Evolutionary conservation across 92 coral and sea anemone genomes (phyloP).

Genomic region (Isaurus tuberculatus): DNA sequence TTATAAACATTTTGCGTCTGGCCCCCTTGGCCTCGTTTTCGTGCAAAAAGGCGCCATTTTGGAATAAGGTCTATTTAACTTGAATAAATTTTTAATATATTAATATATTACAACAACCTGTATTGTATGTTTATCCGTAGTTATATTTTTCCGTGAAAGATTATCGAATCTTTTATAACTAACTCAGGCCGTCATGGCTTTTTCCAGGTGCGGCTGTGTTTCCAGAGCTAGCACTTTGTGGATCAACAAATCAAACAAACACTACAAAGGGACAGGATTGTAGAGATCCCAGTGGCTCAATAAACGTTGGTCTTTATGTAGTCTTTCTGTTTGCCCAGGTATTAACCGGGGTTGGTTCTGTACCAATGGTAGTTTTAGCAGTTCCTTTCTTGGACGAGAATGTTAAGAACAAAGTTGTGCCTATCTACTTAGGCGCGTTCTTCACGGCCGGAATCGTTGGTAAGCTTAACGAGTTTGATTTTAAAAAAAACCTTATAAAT

Average conservation of each 20-base stretch:
- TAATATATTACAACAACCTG: too few relatives aligned
- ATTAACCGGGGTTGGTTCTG: constrained; percentile 60
- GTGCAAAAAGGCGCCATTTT: too few relatives aligned
- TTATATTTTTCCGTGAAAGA: neutral
- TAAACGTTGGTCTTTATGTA: constrained; percentile 52
- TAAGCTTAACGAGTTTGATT: constrained; percentile 25
- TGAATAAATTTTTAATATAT: too few relatives aligned
- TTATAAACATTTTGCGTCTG: too few relatives aligned
- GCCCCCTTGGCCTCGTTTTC: too few relatives aligned
- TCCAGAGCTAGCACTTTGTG: constrained; percentile 33
- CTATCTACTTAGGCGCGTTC: constrained; percentile 73
- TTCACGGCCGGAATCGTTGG: constrained; percentile 71
- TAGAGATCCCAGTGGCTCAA: neutral
- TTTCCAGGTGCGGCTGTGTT: constrained; percentile 13
- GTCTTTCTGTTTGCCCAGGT: constrained; percentile 72
- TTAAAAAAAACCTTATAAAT: neutral
- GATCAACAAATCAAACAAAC: constrained; percentile 3
- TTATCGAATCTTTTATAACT: neutral
- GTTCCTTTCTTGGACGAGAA: constrained; percentile 79
- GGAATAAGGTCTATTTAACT: too few relatives aligned
- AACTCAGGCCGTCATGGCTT: neutral
- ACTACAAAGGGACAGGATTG: constrained; percentile 13
- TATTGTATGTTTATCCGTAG: too few relatives aligned
- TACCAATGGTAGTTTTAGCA: constrained; percentile 71
- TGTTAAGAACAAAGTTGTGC: constrained; percentile 60